Evolutionary conservation across 2,113 vertebrate genomes (phyloP).

Genomic region (Potamarius usumacintae): DNA sequence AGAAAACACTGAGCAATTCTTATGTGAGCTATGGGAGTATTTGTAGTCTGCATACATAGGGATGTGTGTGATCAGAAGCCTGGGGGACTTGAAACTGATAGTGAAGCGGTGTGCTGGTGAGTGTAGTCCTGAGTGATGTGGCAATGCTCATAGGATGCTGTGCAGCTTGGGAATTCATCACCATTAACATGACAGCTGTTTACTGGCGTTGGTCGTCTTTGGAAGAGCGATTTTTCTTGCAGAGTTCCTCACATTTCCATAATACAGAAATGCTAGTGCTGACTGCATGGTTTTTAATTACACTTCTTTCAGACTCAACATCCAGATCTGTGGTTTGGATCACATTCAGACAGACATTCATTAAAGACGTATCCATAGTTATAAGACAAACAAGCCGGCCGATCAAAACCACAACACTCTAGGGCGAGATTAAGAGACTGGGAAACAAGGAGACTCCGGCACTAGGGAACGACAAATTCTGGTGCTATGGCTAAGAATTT

Average conservation of each 20-base stretch:
- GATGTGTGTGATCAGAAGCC: neutral
- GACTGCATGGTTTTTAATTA: neutral
- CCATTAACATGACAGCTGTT: neutral
- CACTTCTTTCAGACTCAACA: neutral
- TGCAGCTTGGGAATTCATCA: neutral
- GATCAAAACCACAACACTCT: constrained; percentile 10
- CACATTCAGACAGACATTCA: neutral
- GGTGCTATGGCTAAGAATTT: constrained; percentile 7
- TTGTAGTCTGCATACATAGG: neutral
- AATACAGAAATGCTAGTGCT: neutral
- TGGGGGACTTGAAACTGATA: neutral
- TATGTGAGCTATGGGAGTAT: neutral
- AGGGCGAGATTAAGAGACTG: constrained; percentile 1
- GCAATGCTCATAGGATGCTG: neutral
- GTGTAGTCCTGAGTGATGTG: neutral
- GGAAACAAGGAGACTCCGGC: constrained; percentile 1
- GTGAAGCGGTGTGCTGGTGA: neutral
- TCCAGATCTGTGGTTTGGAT: neutral
- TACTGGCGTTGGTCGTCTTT: neutral
- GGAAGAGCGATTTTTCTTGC: neutral
- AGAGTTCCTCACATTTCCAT: neutral
- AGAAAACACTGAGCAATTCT: neutral
- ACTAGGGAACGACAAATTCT: constrained; percentile 4
- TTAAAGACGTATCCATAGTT: neutral
- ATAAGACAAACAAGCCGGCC: neutral